These are phyloP conservation scores for Syngnathus rostellatus DNA, from an alignment of 2,797 vertebrate genomes.

Conservation along the genomic window DNA sequence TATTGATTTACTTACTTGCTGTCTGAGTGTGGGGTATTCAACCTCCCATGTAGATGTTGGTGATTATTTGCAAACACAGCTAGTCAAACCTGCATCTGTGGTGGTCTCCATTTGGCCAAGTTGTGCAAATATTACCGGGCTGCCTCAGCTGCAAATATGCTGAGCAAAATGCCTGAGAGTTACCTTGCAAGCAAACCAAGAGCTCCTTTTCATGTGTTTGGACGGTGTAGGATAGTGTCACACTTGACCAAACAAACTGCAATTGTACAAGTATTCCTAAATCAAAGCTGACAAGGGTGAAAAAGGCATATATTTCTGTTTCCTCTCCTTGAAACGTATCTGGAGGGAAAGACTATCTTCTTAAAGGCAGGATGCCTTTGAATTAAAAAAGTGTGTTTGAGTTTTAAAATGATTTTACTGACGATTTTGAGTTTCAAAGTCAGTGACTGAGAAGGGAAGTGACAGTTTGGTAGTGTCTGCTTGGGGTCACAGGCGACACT, in stretches of 20 bases:
- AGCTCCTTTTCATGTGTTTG: too few relatives aligned
- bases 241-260: background rate
- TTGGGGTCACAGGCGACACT: constrained; percentile 44
- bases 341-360: background rate
- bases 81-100: too few relatives aligned
- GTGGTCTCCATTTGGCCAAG: too few relatives aligned
- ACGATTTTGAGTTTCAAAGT: background rate
- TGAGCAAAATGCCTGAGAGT: too few relatives aligned
- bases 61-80: too few relatives aligned
- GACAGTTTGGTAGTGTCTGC: constrained; percentile 34
- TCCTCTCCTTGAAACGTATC: background rate
- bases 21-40: too few relatives aligned
- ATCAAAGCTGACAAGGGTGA: background rate
- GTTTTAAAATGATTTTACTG: background rate
- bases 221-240: too few relatives aligned
- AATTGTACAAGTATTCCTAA: background rate
- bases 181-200: too few relatives aligned
- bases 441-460: constrained; percentile 22
- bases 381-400: background rate
- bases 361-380: background rate
- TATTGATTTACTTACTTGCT: too few relatives aligned
- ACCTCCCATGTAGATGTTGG: too few relatives aligned
- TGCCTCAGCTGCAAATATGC: too few relatives aligned
- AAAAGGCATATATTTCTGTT: background rate
- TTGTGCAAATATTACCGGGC: too few relatives aligned